Conservation (phyloP, 2,888 invertebrate species). For the Ariolimax columbianus region DNA sequence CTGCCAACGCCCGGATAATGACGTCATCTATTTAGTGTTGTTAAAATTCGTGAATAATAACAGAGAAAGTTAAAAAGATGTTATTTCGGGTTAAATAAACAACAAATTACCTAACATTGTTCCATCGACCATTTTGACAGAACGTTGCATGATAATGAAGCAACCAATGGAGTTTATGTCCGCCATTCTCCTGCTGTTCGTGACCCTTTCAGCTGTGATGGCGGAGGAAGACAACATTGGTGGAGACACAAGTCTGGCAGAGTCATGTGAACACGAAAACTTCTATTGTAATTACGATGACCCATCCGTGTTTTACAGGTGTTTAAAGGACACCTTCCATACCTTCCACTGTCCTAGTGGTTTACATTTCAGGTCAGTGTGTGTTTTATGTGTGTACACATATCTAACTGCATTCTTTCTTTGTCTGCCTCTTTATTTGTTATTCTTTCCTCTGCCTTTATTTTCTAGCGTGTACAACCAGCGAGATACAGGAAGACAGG, state of each 20-base stretch:
- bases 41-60: no score
- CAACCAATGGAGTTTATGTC: background rate
- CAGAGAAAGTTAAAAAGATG: no score
- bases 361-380: constrained; percentile 44
- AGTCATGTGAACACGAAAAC: constrained; percentile 52
- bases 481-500: no score
- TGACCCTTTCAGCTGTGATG: background rate
- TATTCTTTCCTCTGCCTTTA: no score
- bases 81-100: no score
- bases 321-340: constrained; percentile 55
- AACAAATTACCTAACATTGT: no score
- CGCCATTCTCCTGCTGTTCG: background rate
- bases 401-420: background rate
- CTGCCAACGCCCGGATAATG: no score
- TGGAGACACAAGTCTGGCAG: background rate
- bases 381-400: background rate
- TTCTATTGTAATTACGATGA: constrained; percentile 57
- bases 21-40: no score
- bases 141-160: constrained; percentile 6
- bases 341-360: constrained; percentile 34
- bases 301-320: constrained; percentile 57
- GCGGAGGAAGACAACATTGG: background rate
- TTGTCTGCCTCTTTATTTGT: background rate
- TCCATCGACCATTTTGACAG: no score
- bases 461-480: no score